Conservation (phyloP, 2,888 invertebrate genomes). For the Schrankia costaestrigalis region DNA sequence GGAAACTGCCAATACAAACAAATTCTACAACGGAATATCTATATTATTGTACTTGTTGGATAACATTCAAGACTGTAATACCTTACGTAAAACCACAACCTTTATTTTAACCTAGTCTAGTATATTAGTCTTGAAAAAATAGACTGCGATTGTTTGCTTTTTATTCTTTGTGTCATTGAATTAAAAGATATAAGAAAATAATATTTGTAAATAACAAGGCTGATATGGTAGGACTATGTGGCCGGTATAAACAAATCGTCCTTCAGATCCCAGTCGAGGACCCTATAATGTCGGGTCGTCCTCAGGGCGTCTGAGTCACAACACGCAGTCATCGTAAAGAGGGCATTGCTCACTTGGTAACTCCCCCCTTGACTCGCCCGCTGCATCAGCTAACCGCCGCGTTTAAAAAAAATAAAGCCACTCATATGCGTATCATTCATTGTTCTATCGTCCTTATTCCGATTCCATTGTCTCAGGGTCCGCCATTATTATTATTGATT, state of each 20-base stretch:
- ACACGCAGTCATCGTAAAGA: conserved; percentile 74
- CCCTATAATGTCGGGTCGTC: conserved; percentile 75
- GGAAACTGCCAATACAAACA: no score
- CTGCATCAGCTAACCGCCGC: conserved; percentile 53
- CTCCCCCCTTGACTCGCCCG: conserved; percentile 60
- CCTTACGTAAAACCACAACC: no score
- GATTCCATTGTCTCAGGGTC: conserved; percentile 65
- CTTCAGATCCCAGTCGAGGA: conserved; percentile 76
- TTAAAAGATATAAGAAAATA: conserved; percentile 19
- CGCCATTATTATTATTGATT: conserved; percentile 63
- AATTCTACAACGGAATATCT: no score
- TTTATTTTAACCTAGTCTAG: no score
- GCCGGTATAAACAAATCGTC: conserved; percentile 66
- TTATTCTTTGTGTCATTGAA: no score
- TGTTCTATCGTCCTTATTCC: conserved; percentile 71
- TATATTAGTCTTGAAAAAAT: no score
- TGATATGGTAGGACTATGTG: conserved; percentile 52
- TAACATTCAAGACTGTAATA: no score
- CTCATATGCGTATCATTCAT: conserved; percentile 58
- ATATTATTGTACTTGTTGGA: no score
- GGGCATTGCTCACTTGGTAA: conserved; percentile 75
- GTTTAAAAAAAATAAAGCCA: conserved; percentile 56
- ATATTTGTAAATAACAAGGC: conserved; percentile 32
- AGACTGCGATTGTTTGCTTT: no score
- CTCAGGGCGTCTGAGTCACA: conserved; percentile 76